phyloP scores from a whole-genome alignment of 1,140 invertebrate species.

The Rhopalosiphum padi region DNA sequence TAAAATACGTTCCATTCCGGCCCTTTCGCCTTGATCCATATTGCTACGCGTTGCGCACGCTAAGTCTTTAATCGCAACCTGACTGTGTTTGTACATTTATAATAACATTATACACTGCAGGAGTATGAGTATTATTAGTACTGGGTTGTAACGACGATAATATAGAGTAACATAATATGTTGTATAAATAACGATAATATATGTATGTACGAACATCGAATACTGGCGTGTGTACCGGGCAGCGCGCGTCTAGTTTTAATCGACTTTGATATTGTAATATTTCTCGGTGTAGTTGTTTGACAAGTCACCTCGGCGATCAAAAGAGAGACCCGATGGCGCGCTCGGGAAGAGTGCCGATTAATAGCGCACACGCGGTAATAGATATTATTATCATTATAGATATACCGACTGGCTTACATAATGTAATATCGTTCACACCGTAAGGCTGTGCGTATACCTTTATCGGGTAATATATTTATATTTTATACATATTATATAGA shows the following conservation, averaged over 20 bases:
- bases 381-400: not conserved
- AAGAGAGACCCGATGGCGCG: not conserved
- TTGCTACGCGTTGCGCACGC: not conserved
- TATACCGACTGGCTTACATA: not conserved
- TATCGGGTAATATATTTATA: too few relatives aligned
- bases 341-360: constrained; percentile 2
- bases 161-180: not conserved
- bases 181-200: not conserved
- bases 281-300: not conserved
- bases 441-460: not conserved
- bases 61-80: not conserved
- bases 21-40: constrained; percentile 36
- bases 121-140: not conserved
- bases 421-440: not conserved
- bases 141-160: not conserved
- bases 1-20: constrained; percentile 7
- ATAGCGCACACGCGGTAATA: not conserved
- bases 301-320: not conserved
- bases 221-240: not conserved
- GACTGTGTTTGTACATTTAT: not conserved
- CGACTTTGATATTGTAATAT: not conserved
- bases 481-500: not conserved
- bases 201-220: not conserved
- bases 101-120: not conserved
- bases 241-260: not conserved